A percentile compares a stretch with the other conserved stretches of the same genome.
Conservation (phyloP, 2,113 vertebrate genomes). For the Motacilla alba region DNA sequence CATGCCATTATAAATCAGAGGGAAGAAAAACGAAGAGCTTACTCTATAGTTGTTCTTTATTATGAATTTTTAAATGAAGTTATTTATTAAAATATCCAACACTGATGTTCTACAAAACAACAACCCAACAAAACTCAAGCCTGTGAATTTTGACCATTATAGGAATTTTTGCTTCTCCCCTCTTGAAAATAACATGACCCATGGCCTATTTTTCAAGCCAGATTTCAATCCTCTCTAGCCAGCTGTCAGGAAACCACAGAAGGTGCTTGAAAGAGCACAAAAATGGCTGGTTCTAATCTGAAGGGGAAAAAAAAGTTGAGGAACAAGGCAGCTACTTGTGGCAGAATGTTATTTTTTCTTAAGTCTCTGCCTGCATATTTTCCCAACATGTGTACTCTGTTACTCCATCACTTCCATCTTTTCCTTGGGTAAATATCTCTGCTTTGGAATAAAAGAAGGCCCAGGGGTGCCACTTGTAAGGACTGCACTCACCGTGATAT, state of each 20-base stretch:
- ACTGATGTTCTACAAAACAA: not conserved
- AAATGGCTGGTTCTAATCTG: slow-evolving; percentile 80
- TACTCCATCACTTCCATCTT: slow-evolving; percentile 77
- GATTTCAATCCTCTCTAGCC: slow-evolving; percentile 70
- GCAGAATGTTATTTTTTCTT: slow-evolving; percentile 80
- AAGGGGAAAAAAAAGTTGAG: slow-evolving; percentile 59
- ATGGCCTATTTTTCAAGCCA: slow-evolving; percentile 76
- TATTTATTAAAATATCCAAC: slow-evolving; percentile 14
- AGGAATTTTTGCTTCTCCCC: slow-evolving; percentile 55
- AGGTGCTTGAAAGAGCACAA: slow-evolving; percentile 76
- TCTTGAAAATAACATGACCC: slow-evolving; percentile 66
- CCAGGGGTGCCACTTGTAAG: slow-evolving; percentile 59
- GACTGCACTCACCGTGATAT: slow-evolving; percentile 49
- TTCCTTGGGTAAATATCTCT: slow-evolving; percentile 78
- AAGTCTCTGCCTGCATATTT: slow-evolving; percentile 75
- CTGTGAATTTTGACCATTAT: slow-evolving; percentile 55
- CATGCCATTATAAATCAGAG: slow-evolving; percentile 30
- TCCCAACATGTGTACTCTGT: slow-evolving; percentile 77
- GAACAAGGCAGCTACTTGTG: slow-evolving; percentile 83
- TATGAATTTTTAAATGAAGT: slow-evolving; percentile 46
- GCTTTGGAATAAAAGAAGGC: slow-evolving; percentile 68
- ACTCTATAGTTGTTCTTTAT: slow-evolving; percentile 38
- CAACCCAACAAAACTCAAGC: not conserved
- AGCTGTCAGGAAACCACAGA: slow-evolving; percentile 81
- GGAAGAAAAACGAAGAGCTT: not conserved